Evolutionary conservation across 2,888 invertebrate species (phyloP).

Genomic region (Eupithecia vulgata): DNA sequence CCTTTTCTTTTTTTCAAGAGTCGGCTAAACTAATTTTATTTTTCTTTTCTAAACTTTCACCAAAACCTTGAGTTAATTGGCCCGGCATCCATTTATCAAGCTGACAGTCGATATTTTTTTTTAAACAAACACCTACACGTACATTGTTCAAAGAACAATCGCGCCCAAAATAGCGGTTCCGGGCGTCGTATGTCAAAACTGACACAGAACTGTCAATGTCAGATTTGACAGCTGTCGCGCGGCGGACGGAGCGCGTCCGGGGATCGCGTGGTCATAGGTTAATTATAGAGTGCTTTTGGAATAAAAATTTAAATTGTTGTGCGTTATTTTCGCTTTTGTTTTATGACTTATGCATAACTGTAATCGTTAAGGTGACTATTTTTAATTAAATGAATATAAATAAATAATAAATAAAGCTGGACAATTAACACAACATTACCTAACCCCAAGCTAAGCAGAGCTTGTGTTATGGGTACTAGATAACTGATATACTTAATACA

Average conservation of each 20-base stretch:
- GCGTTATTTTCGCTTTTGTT: not conserved
- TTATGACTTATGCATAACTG: not conserved
- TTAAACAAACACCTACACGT: not conserved
- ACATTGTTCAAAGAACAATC: conserved; percentile 9
- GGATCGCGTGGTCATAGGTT: conserved; percentile 16
- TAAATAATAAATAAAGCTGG: too few relatives aligned
- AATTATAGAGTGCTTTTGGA: conserved; percentile 7
- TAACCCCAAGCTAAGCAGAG: too few relatives aligned
- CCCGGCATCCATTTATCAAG: not conserved
- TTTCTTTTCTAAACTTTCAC: not conserved
- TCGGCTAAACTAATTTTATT: not conserved
- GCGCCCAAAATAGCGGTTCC: conserved; percentile 7
- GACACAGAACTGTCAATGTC: conserved; percentile 57
- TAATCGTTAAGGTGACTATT: not conserved
- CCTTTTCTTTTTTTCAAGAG: not conserved
- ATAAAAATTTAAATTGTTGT: conserved; percentile 2
- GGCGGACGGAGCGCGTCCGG: conserved; percentile 22
- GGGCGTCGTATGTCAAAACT: conserved; percentile 50
- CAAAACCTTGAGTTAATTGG: conserved; percentile 4
- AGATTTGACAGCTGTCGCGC: conserved; percentile 52
- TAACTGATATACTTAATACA: too few relatives aligned
- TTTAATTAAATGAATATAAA: too few relatives aligned
- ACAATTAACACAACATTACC: too few relatives aligned
- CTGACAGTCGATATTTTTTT: conserved; percentile 9
- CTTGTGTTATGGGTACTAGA: too few relatives aligned